Evolutionary conservation across 2,888 invertebrate species (phyloP).

Genomic region (Troilus luridus): DNA sequence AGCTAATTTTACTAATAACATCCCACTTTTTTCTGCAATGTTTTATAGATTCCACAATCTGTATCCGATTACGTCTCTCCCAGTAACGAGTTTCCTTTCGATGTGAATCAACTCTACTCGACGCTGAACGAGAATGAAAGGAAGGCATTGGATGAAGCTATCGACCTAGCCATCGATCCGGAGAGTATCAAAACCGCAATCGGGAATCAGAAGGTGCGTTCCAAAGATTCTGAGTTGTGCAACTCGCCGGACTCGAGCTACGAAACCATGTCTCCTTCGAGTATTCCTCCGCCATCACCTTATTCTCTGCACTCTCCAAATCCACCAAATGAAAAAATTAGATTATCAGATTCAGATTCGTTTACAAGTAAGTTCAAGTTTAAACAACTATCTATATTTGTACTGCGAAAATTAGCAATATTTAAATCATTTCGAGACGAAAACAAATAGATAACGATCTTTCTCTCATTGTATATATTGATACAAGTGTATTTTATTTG

Average conservation of each 20-base stretch:
- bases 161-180: background rate
- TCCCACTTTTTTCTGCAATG: background rate
- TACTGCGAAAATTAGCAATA: too few relatives aligned
- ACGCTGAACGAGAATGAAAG: background rate
- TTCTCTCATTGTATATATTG: too few relatives aligned
- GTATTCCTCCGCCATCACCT: conserved; percentile 49
- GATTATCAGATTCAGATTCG: conserved; percentile 10
- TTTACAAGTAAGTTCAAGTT: background rate
- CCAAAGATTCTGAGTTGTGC: conserved; percentile 9
- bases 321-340: background rate
- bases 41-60: conserved; percentile 36
- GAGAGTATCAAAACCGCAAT: background rate
- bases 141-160: background rate
- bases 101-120: background rate
- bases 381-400: background rate
- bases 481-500: too few relatives aligned
- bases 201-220: background rate
- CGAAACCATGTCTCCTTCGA: conserved; percentile 16
- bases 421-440: too few relatives aligned
- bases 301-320: conserved; percentile 51
- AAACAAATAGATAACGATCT: too few relatives aligned
- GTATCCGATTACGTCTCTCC: conserved; percentile 18
- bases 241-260: conserved; percentile 52
- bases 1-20: background rate
- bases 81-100: background rate